phyloP scores from a whole-genome alignment of 2,888 invertebrate genomes.

The Doris montereyensis region DNA sequence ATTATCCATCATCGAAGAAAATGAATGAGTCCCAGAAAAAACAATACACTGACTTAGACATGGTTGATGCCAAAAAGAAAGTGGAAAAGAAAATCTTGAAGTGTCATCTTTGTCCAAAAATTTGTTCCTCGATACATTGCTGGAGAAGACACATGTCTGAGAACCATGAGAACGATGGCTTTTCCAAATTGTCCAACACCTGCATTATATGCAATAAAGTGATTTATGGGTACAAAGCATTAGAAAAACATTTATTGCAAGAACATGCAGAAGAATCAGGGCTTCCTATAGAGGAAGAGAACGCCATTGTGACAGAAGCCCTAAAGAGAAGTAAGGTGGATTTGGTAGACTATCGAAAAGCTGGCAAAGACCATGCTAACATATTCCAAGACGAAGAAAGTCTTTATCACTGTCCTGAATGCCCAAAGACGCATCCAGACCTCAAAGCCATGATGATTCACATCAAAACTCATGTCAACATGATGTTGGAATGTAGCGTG shows the following conservation, averaged over 20 bases:
- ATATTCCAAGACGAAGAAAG: constrained; percentile 38
- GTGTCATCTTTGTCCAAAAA: constrained; percentile 39
- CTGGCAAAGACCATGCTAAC: constrained; percentile 21
- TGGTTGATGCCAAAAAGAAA: constrained; percentile 26
- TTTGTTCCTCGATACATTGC: constrained; percentile 37
- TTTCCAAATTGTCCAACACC: constrained; percentile 40
- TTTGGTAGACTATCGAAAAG: constrained; percentile 30
- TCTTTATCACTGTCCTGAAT: constrained; percentile 34
- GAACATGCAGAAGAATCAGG: constrained; percentile 40
- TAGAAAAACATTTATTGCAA: constrained; percentile 40
- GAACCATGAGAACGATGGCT: constrained; percentile 36
- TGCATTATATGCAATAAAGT: constrained; percentile 40
- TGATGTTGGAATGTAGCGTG: constrained; percentile 37
- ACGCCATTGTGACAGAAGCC: constrained; percentile 34
- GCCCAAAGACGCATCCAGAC: constrained; percentile 41
- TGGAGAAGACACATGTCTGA: constrained; percentile 42
- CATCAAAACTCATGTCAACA: constrained; percentile 40
- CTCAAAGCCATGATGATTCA: constrained; percentile 36
- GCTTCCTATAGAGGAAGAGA: constrained; percentile 38
- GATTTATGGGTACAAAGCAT: constrained; percentile 40
- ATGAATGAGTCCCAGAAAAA: constrained; percentile 37
- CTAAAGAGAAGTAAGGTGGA: constrained; percentile 38
- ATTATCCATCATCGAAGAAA: constrained; percentile 39
- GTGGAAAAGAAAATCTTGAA: constrained; percentile 38
- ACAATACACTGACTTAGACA: constrained; percentile 40